Percentiles rank a stretch among this genome's conserved stretches.
Evolutionary conservation across 2,113 vertebrate genomes (phyloP).

Genomic region (Nycticebus coucang): DNA sequence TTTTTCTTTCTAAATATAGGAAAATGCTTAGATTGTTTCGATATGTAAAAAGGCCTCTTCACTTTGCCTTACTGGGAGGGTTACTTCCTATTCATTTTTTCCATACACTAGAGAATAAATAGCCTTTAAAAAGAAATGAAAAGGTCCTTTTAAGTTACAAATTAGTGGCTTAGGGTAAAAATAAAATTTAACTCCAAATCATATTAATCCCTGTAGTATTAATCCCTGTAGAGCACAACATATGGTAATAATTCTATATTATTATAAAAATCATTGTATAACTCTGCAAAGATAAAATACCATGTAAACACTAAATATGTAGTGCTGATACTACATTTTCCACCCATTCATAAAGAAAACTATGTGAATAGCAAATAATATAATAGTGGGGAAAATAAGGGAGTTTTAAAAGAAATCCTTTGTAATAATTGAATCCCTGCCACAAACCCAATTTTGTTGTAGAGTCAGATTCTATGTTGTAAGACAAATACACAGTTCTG

Average conservation of each 20-base stretch:
- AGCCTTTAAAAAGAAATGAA: conserved; percentile 45
- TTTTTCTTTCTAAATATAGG: conserved; percentile 4
- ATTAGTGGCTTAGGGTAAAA: conserved; percentile 56
- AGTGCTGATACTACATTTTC: conserved; percentile 37
- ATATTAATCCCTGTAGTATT: conserved; percentile 58
- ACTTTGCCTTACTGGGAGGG: not conserved
- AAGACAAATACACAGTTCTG: not conserved
- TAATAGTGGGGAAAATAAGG: conserved; percentile 33
- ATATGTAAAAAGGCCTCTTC: not conserved
- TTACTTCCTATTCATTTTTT: conserved; percentile 48
- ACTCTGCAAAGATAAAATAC: conserved; percentile 44
- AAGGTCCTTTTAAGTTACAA: conserved; percentile 18
- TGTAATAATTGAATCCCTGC: conserved; percentile 41
- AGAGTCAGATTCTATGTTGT: not conserved
- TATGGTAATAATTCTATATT: conserved; percentile 57
- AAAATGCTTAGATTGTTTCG: conserved; percentile 16
- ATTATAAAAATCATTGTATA: conserved; percentile 70
- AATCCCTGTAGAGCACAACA: conserved; percentile 49
- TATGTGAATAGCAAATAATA: conserved; percentile 48
- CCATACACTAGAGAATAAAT: conserved; percentile 2
- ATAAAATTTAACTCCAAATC: conserved; percentile 62
- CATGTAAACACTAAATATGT: conserved; percentile 47
- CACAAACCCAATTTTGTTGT: conserved; percentile 8
- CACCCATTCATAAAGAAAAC: conserved; percentile 65
- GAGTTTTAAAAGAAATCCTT: conserved; percentile 60